Evolutionary conservation across 2,113 vertebrate genomes (phyloP).

Genomic region (Siniperca knerii): DNA sequence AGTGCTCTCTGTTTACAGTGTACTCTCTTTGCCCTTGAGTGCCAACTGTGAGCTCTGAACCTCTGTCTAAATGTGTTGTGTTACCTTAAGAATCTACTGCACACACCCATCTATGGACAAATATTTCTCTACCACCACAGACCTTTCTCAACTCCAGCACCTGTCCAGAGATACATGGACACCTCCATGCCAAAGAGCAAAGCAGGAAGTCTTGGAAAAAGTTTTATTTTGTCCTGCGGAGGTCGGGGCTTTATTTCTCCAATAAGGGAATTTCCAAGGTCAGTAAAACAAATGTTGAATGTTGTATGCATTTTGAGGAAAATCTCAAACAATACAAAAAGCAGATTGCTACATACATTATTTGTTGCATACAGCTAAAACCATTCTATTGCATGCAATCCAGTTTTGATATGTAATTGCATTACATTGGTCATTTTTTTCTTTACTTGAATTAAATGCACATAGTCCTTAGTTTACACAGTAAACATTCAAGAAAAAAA

Average conservation of each 20-base stretch:
- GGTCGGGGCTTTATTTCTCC: slow-evolving; percentile 98
- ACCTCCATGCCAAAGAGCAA: slow-evolving; percentile 94
- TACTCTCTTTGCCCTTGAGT: slow-evolving; percentile 4
- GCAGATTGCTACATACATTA: background rate
- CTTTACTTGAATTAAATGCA: background rate
- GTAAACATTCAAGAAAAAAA: background rate
- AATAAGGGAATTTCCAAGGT: slow-evolving; percentile 98
- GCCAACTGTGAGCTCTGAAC: background rate
- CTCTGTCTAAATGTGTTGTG: slow-evolving; percentile 16
- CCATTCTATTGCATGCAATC: background rate
- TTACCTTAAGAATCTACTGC: background rate
- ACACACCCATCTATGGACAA: slow-evolving; percentile 13
- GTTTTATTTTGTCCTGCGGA: slow-evolving; percentile 93
- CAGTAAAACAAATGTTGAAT: slow-evolving; percentile 59
- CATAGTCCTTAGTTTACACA: background rate
- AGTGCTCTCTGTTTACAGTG: slow-evolving; percentile 19
- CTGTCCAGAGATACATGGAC: slow-evolving; percentile 95
- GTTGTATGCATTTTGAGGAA: background rate
- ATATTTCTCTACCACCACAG: slow-evolving; percentile 81
- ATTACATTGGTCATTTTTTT: background rate
- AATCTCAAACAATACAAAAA: background rate
- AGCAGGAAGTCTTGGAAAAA: slow-evolving; percentile 97
- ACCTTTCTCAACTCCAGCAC: slow-evolving; percentile 95
- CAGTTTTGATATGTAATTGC: background rate
- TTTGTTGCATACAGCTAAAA: slow-evolving; percentile 13